Evolutionary conservation across 2,113 vertebrate genomes (phyloP).

Genomic region (Grantiella picta): DNA sequence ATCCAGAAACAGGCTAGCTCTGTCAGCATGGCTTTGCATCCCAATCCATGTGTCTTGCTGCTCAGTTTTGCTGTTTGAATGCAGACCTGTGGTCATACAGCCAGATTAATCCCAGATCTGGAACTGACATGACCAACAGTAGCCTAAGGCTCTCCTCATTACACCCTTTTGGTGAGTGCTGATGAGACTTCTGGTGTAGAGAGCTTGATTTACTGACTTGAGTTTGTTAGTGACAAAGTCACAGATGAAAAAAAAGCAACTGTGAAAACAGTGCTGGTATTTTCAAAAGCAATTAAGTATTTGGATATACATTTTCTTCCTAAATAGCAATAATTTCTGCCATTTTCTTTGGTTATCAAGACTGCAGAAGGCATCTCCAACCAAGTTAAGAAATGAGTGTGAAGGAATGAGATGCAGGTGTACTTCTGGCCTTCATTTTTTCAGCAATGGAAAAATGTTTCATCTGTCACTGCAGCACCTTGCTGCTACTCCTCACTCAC

Average conservation of each 20-base stretch:
- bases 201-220: not conserved
- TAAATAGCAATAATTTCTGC: not conserved
- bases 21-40: not conserved
- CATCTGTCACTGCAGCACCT: not conserved
- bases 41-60: not conserved
- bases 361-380: not conserved
- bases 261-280: not conserved
- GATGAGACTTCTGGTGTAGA: not conserved
- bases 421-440: not conserved
- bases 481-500: not conserved
- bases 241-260: not conserved
- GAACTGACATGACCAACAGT: not conserved
- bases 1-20: not conserved
- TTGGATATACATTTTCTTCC: not conserved
- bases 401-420: not conserved
- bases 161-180: rapidly evolving
- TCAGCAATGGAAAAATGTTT: not conserved
- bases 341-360: not conserved
- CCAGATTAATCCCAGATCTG: not conserved
- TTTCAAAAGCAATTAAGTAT: not conserved
- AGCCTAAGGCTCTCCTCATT: not conserved
- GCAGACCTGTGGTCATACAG: not conserved
- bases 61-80: not conserved
- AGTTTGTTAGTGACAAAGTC: not conserved
- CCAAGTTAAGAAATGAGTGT: not conserved